Evolutionary conservation across 2,113 vertebrate species (phyloP), one percentile per base, ranked within the genome.

Genomic region (Cynoglossus semilaevis): DNA sequence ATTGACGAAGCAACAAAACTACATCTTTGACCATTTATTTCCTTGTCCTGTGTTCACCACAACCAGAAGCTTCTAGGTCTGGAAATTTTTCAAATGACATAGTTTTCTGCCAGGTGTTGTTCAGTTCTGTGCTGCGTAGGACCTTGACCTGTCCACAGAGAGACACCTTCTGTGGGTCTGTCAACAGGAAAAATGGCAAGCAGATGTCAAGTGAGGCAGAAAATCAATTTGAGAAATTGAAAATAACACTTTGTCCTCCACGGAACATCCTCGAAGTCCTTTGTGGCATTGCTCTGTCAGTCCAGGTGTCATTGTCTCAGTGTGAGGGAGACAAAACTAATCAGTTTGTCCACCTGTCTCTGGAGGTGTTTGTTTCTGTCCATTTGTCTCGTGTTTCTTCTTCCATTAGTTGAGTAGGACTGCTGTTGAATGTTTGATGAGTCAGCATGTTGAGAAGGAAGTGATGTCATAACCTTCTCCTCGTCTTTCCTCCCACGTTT

Each of bases 391-490:
- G 17, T 41, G 63, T 85, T 85, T 72, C 81, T 77, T 73, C 83
- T 77, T 80, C 80, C 81, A 85, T 83, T 76, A 77, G 74, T 69
- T 74, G 76, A 85, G 63, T 83, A 79, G 63, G 69, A 50, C 34
- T 19, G 46, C 59, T 53, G 61, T 42, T 85, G 73, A 80, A 84
- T 84, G 69, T 86, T 86, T 86, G 69, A 86, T 86, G 68, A 82
- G 46, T 80, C 69, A 70, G 76, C 63, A 65, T 51, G 49, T 46
- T 49, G 61, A 74, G 63, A 80, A 81, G 81, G 78, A 85, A 85
- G 72, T 77, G 60, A 83, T 59, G 81, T 83, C 78, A 70, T 19
- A 8, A 66, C 4, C 44, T 1, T 64, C 63, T 49, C 76, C 79
- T 86, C 72, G 1, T 56, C 74, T 85, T 72, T 76, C 79, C 2